These are phyloP conservation scores for Tretioscincus oriximinensis DNA, from an alignment of 2,113 vertebrate genomes.

Conservation along the genomic window DNA sequence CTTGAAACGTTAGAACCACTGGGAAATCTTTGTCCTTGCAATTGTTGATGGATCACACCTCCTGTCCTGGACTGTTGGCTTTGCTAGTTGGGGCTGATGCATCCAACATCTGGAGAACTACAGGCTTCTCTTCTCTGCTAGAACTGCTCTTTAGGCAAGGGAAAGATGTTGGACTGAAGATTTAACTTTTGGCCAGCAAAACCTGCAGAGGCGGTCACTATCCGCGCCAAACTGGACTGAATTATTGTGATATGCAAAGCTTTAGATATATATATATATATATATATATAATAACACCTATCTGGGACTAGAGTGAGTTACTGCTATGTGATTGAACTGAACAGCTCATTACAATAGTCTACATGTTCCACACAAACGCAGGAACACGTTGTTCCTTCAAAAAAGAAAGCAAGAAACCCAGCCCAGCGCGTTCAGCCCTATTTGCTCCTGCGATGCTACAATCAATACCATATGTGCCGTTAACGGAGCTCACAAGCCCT, in stretches of 20 bases:
- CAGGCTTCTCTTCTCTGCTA: neutral
- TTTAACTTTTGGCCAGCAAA: neutral
- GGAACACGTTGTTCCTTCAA: constrained; percentile 4
- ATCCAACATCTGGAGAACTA: neutral
- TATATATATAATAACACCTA: neutral
- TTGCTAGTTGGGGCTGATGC: neutral
- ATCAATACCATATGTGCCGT: constrained; percentile 27
- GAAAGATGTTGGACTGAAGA: neutral
- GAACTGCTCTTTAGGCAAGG: neutral
- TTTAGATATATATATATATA: neutral
- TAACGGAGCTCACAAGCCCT: neutral
- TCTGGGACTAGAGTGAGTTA: neutral
- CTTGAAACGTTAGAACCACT: too few relatives aligned
- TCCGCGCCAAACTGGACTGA: neutral
- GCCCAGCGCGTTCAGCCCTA: neutral
- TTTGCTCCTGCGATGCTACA: neutral
- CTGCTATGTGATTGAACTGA: neutral
- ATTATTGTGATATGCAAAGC: neutral
- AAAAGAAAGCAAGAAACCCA: neutral
- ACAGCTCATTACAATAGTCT: neutral
- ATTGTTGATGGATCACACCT: too few relatives aligned
- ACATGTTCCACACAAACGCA: neutral
- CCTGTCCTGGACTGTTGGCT: neutral
- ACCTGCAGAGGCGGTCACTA: neutral
- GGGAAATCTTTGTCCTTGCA: too few relatives aligned